Evolutionary conservation across 2,113 vertebrate species (phyloP).

Genomic region (Bos javanicus): DNA sequence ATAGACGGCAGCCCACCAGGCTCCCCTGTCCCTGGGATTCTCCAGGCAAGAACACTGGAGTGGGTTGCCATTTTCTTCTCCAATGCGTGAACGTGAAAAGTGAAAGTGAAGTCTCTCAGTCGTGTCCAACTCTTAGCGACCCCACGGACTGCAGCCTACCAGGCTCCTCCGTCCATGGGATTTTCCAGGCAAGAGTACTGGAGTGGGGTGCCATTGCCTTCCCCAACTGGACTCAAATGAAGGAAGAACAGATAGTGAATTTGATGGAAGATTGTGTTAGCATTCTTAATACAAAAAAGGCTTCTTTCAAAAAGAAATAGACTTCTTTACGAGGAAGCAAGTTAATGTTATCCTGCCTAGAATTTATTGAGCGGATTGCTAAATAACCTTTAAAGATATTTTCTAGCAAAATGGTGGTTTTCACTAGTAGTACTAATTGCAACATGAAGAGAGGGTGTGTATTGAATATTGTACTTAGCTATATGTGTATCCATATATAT

Average conservation of each 20-base stretch:
- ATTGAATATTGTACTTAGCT: neutral
- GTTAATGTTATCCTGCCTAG: neutral
- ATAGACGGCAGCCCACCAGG: no score
- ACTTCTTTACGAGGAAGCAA: neutral
- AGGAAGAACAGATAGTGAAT: neutral
- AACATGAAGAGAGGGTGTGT: neutral
- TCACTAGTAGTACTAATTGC: neutral
- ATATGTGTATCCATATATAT: neutral
- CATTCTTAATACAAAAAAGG: neutral
- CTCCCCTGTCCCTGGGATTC: no score
- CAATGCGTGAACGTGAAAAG: no score
- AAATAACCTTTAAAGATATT: constrained; percentile 2
- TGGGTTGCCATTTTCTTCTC: no score
- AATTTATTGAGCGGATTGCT: neutral
- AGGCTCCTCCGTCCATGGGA: no score
- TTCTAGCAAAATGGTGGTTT: neutral
- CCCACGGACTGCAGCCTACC: no score
- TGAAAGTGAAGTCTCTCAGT: no score
- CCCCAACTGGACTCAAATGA: neutral
- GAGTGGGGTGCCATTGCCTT: no score
- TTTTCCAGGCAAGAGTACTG: no score
- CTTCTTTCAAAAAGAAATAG: neutral
- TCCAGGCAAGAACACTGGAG: no score
- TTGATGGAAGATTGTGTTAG: neutral
- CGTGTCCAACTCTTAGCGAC: no score